A percentile compares a stretch with the other conserved stretches of the same genome.
Evolutionary conservation across 2,113 vertebrate species (phyloP).

Genomic region (Zosterops borbonicus): DNA sequence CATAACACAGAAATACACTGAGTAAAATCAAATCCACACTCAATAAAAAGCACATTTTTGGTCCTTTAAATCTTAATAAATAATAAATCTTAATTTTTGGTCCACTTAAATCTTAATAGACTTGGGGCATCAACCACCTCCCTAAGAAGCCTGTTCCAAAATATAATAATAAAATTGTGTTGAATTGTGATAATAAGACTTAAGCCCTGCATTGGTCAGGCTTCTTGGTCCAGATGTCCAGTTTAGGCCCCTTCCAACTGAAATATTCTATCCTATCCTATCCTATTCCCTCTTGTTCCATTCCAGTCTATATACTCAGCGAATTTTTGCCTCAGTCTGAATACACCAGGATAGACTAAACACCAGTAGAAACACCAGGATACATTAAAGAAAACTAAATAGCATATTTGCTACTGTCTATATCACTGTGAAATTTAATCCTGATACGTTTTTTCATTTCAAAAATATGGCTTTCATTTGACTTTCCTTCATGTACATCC

Average conservation of each 20-base stretch:
- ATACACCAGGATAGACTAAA: neutral
- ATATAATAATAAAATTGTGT: neutral
- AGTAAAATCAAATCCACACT: constrained; percentile 1
- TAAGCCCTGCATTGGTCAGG: neutral
- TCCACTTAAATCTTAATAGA: neutral
- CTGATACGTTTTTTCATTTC: neutral
- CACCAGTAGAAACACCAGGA: neutral
- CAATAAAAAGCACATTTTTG: neutral
- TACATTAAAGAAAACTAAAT: neutral
- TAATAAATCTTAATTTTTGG: too few relatives aligned
- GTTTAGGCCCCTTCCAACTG: neutral
- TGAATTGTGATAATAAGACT: neutral
- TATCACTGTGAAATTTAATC: neutral
- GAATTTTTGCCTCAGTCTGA: neutral
- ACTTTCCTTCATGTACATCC: neutral
- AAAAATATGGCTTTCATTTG: neutral
- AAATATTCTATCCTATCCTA: neutral
- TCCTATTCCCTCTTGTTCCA: too few relatives aligned
- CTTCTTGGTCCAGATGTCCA: neutral
- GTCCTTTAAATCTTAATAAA: neutral
- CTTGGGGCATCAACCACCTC: fast-evolving
- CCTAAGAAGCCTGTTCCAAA: neutral
- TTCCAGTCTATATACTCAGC: neutral
- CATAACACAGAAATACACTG: neutral
- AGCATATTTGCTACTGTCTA: neutral